Evolutionary conservation across 2,888 invertebrate species (phyloP), one percentile per base, ranked within the genome.

Genomic region (Cantharis rufa): DNA sequence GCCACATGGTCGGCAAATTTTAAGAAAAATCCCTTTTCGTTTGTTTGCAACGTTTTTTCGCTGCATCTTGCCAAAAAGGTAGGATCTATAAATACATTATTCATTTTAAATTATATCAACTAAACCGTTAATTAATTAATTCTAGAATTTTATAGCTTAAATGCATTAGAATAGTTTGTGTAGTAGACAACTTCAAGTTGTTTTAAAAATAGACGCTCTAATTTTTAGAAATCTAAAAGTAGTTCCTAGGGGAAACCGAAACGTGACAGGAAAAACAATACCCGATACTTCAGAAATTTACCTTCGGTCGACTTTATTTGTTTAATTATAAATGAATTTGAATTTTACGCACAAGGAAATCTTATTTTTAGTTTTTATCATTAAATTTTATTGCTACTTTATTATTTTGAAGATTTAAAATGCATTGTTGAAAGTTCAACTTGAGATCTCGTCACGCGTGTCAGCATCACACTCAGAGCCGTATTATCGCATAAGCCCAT

Each of bases 1-100:
- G 89, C 89, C 16, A 94, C 90, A 81, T 91, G 90, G 70, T 93
- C 90, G 18, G 90, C 91, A 79, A 94, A 91, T 63, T 90, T 91
- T 80, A 91, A 89, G 86, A 96, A 95, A 87, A 95, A 96, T 0
- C 95, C 95, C 82, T 93, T 92, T 77, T 90, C 90, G 81, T 93
- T 92, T 0, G 94, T 93, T 86, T 93, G 94, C 0, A 96, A 89
- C 0, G 95, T 96, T 77, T 92, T 91, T 82, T 92, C 91, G 83
- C 94, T 94, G 87, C 95, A 96, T 48, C 92, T 89, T 16, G 90
- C 89, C 48, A 92, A 91, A 84, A 92, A 94, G 70, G 79, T 77
- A 68, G 73, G 74, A 72, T 78, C 77, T 9, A 69, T 3, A 21
- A 74, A 71, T 15, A 62, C 10, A 13, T 13, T 18, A 2, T n/a